Conservation (phyloP, 2,888 invertebrate species). For the Rhopalosiphum nymphaeae region DNA sequence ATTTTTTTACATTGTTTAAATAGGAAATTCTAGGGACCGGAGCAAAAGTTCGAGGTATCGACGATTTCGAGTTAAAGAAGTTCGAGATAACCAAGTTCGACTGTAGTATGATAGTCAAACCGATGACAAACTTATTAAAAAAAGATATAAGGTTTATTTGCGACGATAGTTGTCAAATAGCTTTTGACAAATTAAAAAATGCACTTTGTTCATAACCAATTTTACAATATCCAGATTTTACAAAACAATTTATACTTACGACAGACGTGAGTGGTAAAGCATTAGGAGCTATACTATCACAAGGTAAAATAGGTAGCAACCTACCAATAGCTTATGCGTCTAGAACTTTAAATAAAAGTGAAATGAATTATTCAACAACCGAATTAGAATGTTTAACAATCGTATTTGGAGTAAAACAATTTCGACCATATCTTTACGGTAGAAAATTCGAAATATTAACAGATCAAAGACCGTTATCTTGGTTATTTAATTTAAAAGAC, state of each 20-base stretch:
- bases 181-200: neutral
- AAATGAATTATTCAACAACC: neutral
- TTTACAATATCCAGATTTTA: neutral
- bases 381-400: neutral
- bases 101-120: too few relatives aligned
- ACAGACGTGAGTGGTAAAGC: neutral
- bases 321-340: slow-evolving; percentile 60
- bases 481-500: too few relatives aligned
- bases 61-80: too few relatives aligned
- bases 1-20: too few relatives aligned
- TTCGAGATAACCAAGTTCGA: too few relatives aligned
- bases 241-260: neutral
- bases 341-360: slow-evolving; percentile 56
- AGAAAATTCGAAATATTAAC: neutral
- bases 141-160: neutral
- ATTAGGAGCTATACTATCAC: neutral
- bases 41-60: too few relatives aligned
- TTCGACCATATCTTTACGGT: neutral
- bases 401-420: neutral
- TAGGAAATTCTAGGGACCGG: too few relatives aligned
- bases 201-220: neutral
- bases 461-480: neutral
- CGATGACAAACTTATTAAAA: neutral
- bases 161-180: neutral
- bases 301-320: too few relatives aligned